A percentile compares a stretch with the other conserved stretches of the same genome.
Conservation (phyloP, 2,113 vertebrate species). For the Mirounga angustirostris region DNA sequence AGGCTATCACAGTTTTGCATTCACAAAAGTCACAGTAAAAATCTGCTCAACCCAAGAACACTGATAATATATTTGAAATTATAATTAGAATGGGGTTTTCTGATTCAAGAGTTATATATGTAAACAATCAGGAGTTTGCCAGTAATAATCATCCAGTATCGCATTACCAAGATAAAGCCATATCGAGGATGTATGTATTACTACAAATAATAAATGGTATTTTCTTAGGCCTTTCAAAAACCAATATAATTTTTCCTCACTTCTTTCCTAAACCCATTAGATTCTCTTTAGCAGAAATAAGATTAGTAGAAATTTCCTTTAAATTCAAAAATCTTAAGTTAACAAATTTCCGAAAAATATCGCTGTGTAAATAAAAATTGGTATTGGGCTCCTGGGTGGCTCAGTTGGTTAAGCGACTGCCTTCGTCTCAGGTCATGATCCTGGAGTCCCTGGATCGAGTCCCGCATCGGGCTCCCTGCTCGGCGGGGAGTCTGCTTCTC, state of each 20-base stretch:
- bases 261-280: not conserved
- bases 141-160: conserved; percentile 16
- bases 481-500: too few relatives aligned
- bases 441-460: too few relatives aligned
- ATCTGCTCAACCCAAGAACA: not conserved
- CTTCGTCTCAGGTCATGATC: too few relatives aligned
- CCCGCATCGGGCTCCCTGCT: too few relatives aligned
- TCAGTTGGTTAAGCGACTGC: too few relatives aligned
- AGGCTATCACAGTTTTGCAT: not conserved
- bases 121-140: not conserved
- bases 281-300: not conserved
- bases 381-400: not conserved
- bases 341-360: not conserved
- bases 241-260: not conserved
- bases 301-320: conserved; percentile 50
- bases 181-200: not conserved
- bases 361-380: conserved; percentile 17
- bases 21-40: conserved; percentile 59
- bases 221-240: conserved; percentile 40
- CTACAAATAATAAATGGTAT: not conserved
- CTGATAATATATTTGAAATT: conserved; percentile 6
- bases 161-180: not conserved
- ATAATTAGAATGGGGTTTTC: conserved; percentile 15
- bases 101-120: not conserved
- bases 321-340: conserved; percentile 28